Evolutionary conservation across 2,113 vertebrate species (phyloP), one percentile per base, ranked within the genome.

Genomic region (Thermophis baileyi): DNA sequence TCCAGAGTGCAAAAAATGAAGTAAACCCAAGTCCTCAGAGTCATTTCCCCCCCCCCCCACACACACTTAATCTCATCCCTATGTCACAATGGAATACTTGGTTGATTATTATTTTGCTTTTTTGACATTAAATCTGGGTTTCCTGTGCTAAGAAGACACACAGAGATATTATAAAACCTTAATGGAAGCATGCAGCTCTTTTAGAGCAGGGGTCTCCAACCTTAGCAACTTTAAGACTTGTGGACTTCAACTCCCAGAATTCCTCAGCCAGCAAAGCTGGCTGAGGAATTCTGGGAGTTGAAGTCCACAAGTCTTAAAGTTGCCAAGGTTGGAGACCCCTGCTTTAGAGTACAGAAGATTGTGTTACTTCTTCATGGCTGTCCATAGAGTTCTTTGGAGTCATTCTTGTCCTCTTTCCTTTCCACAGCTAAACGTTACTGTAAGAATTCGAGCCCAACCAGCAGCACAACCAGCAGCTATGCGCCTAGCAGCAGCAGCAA

Each of bases 401-500:
- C 97, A 97, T 96, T 96, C 94, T 96, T 90, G 96, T 96, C 94
- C 91, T 95, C 40, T 97, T 97, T 97, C 81, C 95, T 98, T 98
- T 97, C 97, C 90, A 87, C 98, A 99, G 99, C 98, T 90, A 99
- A 99, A 98, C 98, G 98, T 85, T 99, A 99, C 98, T 99, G 99
- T 97, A 99, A 99, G 98, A 99, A 98, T 96, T 98, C 98, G 91
- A 99, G 99, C 97, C 99, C 99, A 69, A 99, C 99, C 96, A 99
- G 99, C 98, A 99, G 99, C 98, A 99, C 98, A 97, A 98, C 98
- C 96, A 99, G 99, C 98, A 99, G 98, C 97, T 99, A 99, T 94
- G 98, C 99, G 40, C 99, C 99, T 97, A 99, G 99, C 98, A 99
- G 99, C 98, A 99, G 99, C 98, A 99, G 99, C 96, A 99, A 98